phyloP scores from a whole-genome alignment of 2,888 invertebrate species.

The Drosophila hamatofila region DNA sequence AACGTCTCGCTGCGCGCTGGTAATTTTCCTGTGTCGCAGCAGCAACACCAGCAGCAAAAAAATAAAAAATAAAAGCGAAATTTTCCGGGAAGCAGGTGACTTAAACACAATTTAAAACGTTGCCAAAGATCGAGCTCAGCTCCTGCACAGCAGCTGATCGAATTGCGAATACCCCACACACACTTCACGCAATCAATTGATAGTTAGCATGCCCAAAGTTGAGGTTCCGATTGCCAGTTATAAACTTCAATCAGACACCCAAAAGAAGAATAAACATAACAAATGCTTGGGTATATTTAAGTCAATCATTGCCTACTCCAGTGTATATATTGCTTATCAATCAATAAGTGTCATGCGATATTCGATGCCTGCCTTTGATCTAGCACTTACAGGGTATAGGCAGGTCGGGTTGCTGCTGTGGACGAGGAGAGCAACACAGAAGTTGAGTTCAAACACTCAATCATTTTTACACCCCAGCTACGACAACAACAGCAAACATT shows the following conservation, averaged over 20 bases:
- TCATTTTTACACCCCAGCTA: constrained; percentile 69
- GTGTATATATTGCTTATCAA: not conserved
- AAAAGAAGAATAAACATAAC: too few relatives aligned
- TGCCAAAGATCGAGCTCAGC: constrained; percentile 12
- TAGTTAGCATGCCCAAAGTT: too few relatives aligned
- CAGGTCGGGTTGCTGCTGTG: constrained; percentile 3
- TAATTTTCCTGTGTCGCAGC: constrained; percentile 51
- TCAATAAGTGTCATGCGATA: not conserved
- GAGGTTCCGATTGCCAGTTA: too few relatives aligned
- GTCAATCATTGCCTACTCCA: not conserved
- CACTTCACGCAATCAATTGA: too few relatives aligned
- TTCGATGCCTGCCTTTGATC: not conserved
- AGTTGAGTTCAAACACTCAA: constrained; percentile 76
- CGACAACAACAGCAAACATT: constrained; percentile 47
- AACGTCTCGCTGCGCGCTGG: constrained; percentile 44
- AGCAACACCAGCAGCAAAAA: not conserved
- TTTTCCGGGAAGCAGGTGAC: constrained; percentile 26
- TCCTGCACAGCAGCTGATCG: not conserved
- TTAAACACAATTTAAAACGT: constrained; percentile 53
- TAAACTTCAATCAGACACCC: too few relatives aligned
- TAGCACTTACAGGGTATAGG: constrained; percentile 13
- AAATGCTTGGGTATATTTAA: not conserved
- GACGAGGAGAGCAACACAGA: constrained; percentile 44
- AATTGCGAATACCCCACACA: not conserved
- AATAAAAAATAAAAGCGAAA: constrained; percentile 12